A percentile compares a stretch with the other conserved stretches of the same genome.
Conservation (phyloP, 2,888 invertebrate species). For the Kuschelorhynchus macadamiae region DNA sequence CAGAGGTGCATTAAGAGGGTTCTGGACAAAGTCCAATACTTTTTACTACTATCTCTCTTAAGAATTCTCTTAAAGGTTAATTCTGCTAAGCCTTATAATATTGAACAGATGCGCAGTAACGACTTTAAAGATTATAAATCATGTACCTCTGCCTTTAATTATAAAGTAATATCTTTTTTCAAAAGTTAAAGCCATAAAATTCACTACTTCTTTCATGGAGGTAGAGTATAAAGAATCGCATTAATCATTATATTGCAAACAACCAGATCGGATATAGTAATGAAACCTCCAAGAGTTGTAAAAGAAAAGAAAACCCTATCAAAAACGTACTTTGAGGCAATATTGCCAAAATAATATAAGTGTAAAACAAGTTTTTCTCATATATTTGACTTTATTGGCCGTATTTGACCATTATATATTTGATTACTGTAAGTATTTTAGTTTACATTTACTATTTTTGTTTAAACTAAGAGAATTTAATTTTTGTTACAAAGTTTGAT, state of each 20-base stretch:
- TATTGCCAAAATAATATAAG: slow-evolving; percentile 15
- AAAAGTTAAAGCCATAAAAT: background rate
- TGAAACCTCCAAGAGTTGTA: background rate
- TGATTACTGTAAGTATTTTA: too few relatives aligned
- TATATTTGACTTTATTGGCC: too few relatives aligned
- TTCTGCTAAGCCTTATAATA: slow-evolving; percentile 8
- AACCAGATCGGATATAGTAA: background rate
- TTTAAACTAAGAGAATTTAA: too few relatives aligned
- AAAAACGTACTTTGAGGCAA: slow-evolving; percentile 16
- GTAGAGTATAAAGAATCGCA: background rate
- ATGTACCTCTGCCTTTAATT: too few relatives aligned
- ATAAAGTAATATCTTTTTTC: too few relatives aligned
- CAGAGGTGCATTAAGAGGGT: too few relatives aligned
- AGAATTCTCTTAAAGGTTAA: slow-evolving; percentile 13
- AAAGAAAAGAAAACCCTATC: slow-evolving; percentile 16
- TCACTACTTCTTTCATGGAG: background rate
- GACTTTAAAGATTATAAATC: too few relatives aligned
- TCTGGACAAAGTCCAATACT: background rate
- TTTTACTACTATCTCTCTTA: slow-evolving; percentile 22
- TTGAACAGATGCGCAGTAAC: background rate
- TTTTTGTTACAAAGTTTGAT: too few relatives aligned
- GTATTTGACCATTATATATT: too few relatives aligned
- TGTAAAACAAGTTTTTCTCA: too few relatives aligned
- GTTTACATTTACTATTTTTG: too few relatives aligned
- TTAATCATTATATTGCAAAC: background rate